Evolutionary conservation across 2,888 invertebrate genomes (phyloP).

Genomic region (Leucophora obtusa): DNA sequence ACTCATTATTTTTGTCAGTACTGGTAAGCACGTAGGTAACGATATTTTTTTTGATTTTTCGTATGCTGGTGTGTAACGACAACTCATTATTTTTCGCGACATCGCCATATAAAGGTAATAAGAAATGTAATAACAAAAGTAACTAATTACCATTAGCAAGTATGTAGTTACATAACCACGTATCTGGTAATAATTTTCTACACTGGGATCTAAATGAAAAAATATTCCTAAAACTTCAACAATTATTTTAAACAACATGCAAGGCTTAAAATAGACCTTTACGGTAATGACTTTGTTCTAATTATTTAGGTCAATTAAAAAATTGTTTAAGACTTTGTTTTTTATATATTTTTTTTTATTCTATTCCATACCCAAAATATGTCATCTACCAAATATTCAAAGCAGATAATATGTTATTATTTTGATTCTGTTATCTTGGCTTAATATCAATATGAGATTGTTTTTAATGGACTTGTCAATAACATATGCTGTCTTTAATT

Average conservation of each 20-base stretch:
- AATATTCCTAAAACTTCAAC: neutral
- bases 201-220: constrained; percentile 4
- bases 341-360: neutral
- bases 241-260: constrained; percentile 7
- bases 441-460: constrained; percentile 49
- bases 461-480: constrained; percentile 76
- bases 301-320: constrained; percentile 57
- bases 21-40: too few relatives aligned
- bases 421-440: constrained; percentile 53
- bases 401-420: constrained; percentile 4
- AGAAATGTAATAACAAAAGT: too few relatives aligned
- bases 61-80: too few relatives aligned
- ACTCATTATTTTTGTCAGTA: too few relatives aligned
- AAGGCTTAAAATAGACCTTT: constrained; percentile 28
- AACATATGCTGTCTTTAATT: constrained; percentile 73
- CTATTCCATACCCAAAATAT: constrained; percentile 38
- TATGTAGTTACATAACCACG: too few relatives aligned
- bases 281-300: constrained; percentile 29
- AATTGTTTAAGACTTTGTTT: constrained; percentile 23
- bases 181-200: too few relatives aligned
- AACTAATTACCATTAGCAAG: too few relatives aligned
- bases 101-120: too few relatives aligned
- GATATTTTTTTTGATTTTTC: too few relatives aligned
- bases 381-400: constrained; percentile 29
- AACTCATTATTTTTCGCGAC: too few relatives aligned